Base-by-base conservation (phyloP, 92 coral and sea anemone species). In the Bergia puertoricense region DNA sequence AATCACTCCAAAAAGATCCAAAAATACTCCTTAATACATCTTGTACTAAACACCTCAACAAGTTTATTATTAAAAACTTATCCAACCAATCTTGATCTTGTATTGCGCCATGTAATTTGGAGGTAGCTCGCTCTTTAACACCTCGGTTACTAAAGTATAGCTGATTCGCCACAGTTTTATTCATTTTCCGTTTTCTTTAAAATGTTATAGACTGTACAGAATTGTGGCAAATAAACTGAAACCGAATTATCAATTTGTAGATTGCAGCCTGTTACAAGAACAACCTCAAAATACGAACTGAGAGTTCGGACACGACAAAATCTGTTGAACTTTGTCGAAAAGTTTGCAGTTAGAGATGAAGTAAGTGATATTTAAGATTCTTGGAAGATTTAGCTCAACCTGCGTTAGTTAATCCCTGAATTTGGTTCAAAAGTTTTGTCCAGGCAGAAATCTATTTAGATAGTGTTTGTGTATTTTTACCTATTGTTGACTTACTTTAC, bases 301-400 rank as follows among this genome's bases (percentile, higher is more conserved):
- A 85, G 97, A 77, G 48, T 13, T 22, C 77, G 67, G 48, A 90
- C 91, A 44, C 86, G 98, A 40, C 76, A 80, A 65, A 85, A 16
- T 36, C 79, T 95, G 42, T 79, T 93, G 85, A 48, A 45, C 11
- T 22, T 72, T 48, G 54, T 95, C 14, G 56, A 65, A 54, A 56
- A 56, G 30, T 85, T 91, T 62, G 59, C 91, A 50, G 72, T 91
- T 11, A 81, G 90, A 73, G 98, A 95, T 90, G 81, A 88, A 95
- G 98, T 95, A 88, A 88, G 71, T 80, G 6, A 14, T 14, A 71
- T 74, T 40, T 40, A 9, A 30, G 46, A 39, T 38, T 74, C 43
- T 1, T 14, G 13, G 75, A 69, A 69, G 13, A 48, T 48, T 46
- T 48, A 48, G 30, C 30, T 30, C 30, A 30, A 7, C 54, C 54